phyloP scores from a whole-genome alignment of 2,888 invertebrate species.

The Tuberolachnus salignus region DNA sequence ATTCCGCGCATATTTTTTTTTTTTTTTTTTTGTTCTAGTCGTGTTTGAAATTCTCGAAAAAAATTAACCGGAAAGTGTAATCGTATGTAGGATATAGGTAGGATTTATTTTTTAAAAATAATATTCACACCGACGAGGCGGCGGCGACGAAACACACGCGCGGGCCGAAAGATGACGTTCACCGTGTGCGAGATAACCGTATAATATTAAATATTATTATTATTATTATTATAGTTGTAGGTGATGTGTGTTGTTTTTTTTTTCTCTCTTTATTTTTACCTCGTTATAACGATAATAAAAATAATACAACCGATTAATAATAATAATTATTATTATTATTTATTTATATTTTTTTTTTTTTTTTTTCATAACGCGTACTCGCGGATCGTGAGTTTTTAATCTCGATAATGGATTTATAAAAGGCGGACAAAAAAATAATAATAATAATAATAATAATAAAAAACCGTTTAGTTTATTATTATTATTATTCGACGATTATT shows the following conservation, averaged over 20 bases:
- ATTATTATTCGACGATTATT: neutral
- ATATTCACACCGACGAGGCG: constrained; percentile 32
- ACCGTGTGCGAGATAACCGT: constrained; percentile 48
- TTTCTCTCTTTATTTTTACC: constrained; percentile 11
- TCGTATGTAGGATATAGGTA: too few species aligned
- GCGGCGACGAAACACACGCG: constrained; percentile 4
- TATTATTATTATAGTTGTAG: constrained; percentile 4
- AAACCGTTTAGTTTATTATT: constrained; percentile 22
- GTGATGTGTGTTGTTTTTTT: constrained; percentile 36
- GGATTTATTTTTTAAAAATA: neutral
- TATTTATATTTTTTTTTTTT: constrained; percentile 3
- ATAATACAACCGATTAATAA: constrained; percentile 43
- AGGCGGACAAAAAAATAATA: too few species aligned
- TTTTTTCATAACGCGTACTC: constrained; percentile 26
- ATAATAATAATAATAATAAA: too few species aligned
- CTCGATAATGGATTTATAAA: constrained; percentile 51
- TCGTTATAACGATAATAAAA: constrained; percentile 45
- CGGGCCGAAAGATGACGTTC: constrained; percentile 40
- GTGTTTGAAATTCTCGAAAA: constrained; percentile 17
- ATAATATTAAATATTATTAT: too few species aligned
- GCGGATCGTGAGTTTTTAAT: constrained; percentile 52
- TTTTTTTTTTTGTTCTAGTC: too few species aligned
- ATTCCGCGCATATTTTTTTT: constrained; percentile 11
- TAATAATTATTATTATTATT: constrained; percentile 23
- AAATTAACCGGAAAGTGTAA: neutral